Evolutionary conservation across 2,888 invertebrate genomes (phyloP), one percentile per base, ranked within the genome.

Genomic region (Pammene fasciana): DNA sequence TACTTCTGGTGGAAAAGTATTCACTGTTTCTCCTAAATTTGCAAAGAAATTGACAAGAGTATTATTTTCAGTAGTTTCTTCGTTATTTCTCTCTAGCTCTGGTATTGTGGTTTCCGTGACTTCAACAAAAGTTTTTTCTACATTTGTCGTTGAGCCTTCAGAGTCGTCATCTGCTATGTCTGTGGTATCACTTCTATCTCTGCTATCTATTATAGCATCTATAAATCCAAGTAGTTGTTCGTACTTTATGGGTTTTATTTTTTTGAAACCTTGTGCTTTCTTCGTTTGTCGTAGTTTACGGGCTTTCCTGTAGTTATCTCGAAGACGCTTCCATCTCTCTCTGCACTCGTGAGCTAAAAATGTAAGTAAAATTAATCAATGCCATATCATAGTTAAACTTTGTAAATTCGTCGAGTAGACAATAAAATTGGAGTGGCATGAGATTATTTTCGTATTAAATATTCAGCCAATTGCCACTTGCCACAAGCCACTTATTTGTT

Each of bases 1-100:
- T 0, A 65, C 18, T 41, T 59, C 46, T 54, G 65, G 59, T 26
- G 70, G 70, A 48, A 70, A 70, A 16, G 11, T 65, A 4, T 55
- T 70, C 1, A 70, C 70, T 2, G 60, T 70, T 41, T 70, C 70
- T 11, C 70, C 70, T 65, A 70, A 60, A 65, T 70, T 70, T 13
- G 70, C 59, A 41, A 70, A 70, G n/a, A 70, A 70, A 6, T 65
- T 54, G 10, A 70, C 65, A 1, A 70, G 54, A 0, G 65, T 70
- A 14, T 68, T 57, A n/a, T 16, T 10, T 38, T 50, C 50, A 45
- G 16, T 11, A 9, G 5, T 13, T 13, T 45, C 34, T 11, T 45
- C 52, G 13, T 65, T 54, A 38, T 48, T 59, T 5, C 38, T 65
- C 26, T 70, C 65, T 8, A 41, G 0, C 10, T 45, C 43, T 59